These are phyloP conservation scores for Goniozus legneri DNA, from an alignment of 1,140 invertebrate species.

Conservation along the genomic window DNA sequence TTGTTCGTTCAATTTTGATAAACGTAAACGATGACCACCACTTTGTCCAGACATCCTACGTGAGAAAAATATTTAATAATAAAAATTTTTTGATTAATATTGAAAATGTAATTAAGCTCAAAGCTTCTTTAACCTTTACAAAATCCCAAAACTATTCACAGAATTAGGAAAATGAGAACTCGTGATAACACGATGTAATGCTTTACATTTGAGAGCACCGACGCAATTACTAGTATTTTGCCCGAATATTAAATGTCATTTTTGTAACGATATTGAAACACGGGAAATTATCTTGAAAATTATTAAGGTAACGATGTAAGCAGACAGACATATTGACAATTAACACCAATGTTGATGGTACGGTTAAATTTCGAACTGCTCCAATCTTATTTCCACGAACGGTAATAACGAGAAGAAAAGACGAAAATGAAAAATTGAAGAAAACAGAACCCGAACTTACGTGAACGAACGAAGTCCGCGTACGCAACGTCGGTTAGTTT, in stretches of 20 bases:
- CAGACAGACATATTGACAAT: too few relatives aligned
- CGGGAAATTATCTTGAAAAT: background rate
- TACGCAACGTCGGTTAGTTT: conserved; percentile 32
- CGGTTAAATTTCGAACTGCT: too few relatives aligned
- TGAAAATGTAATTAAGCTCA: background rate
- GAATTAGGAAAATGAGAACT: background rate
- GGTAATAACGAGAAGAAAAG: too few relatives aligned
- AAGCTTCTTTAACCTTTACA: background rate
- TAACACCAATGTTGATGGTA: too few relatives aligned
- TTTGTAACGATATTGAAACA: background rate
- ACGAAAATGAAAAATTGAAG: too few relatives aligned
- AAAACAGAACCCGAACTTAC: too few relatives aligned
- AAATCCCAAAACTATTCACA: background rate
- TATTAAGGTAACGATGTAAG: background rate
- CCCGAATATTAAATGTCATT: background rate
- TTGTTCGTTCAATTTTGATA: conserved; percentile 70
- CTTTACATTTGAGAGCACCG: too few relatives aligned
- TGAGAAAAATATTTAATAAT: background rate
- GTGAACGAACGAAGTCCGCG: conserved; percentile 23
- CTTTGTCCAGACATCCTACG: conserved; percentile 50
- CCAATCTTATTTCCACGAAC: too few relatives aligned
- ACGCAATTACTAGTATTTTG: too few relatives aligned
- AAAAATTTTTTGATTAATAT: background rate
- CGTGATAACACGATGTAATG: background rate
- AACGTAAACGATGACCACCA: conserved; percentile 47